Evolutionary conservation across 1,140 invertebrate genomes (phyloP).

Genomic region (Anastrepha obliqua): DNA sequence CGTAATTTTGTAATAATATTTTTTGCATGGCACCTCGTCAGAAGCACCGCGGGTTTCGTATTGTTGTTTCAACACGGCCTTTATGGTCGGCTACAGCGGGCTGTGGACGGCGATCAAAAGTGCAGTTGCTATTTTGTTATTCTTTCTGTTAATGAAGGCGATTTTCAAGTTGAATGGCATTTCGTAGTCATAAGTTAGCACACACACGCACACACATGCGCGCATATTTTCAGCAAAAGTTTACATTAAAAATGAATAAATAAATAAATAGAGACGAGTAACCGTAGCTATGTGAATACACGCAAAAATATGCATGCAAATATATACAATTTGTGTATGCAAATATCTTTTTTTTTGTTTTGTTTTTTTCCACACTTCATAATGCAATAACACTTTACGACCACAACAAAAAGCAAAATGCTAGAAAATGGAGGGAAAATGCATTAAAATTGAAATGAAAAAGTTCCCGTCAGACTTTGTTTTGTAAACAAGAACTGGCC

Average conservation of each 20-base stretch:
- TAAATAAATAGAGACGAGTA: not conserved
- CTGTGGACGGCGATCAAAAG: not conserved
- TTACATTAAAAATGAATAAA: not conserved
- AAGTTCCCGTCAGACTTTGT: not conserved
- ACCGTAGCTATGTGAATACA: not conserved
- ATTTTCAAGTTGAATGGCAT: slow-evolving; percentile 42
- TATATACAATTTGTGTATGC: not conserved
- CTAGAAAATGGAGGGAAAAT: not conserved
- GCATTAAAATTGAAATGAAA: not conserved
- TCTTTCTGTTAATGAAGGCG: slow-evolving; percentile 1
- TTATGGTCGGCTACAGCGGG: not conserved
- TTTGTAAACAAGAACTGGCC: not conserved
- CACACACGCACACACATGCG: not conserved
- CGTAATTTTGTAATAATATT: slow-evolving; percentile 5
- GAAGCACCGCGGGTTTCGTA: not conserved
- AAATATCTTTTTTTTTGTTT: not conserved
- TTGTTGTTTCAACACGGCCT: too few species aligned
- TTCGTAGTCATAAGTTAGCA: not conserved
- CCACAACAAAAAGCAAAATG: not conserved
- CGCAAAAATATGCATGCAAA: not conserved
- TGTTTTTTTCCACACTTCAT: not conserved
- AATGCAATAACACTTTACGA: not conserved
- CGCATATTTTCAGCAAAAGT: not conserved
- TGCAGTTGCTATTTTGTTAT: not conserved
- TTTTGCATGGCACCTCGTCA: not conserved